Evolutionary conservation across 2,797 vertebrate species (phyloP).

Genomic region (Melanotaenia parkinsoni): DNA sequence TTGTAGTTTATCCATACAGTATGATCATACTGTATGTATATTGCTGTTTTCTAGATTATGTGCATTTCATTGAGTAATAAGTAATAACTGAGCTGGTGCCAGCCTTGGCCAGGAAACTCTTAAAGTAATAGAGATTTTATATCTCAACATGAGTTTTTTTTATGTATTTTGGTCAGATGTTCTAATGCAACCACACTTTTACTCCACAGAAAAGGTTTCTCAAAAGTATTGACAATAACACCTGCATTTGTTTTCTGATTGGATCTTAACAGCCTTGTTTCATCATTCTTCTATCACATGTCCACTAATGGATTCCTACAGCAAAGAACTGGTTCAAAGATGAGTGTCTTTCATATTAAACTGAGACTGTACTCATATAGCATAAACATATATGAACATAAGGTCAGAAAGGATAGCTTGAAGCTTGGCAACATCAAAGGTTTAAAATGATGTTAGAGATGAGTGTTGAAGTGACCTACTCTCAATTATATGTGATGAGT

Average conservation of each 20-base stretch:
- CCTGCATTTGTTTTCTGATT: background rate
- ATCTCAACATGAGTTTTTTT: background rate
- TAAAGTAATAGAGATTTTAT: too few species aligned
- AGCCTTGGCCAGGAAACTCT: too few species aligned
- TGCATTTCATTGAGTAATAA: too few species aligned
- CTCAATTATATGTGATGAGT: background rate
- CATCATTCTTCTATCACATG: background rate
- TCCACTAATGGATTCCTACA: background rate
- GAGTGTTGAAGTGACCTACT: slow-evolving; percentile 9
- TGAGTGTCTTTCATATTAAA: background rate
- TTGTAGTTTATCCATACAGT: too few species aligned
- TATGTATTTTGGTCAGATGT: background rate
- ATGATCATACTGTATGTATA: too few species aligned
- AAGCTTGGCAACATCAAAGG: slow-evolving; percentile 41
- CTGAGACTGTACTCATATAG: background rate
- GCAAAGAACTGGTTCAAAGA: background rate
- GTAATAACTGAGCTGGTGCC: too few species aligned
- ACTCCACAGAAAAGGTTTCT: background rate
- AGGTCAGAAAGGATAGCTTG: slow-evolving; percentile 28
- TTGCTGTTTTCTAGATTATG: too few species aligned
- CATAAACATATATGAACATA: background rate
- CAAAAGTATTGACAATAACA: background rate
- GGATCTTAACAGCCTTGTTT: background rate
- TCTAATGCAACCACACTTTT: background rate
- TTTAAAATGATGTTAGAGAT: slow-evolving; percentile 11